Base-by-base conservation (phyloP, 1,140 invertebrate species). In the Glossosoma conforme region DNA sequence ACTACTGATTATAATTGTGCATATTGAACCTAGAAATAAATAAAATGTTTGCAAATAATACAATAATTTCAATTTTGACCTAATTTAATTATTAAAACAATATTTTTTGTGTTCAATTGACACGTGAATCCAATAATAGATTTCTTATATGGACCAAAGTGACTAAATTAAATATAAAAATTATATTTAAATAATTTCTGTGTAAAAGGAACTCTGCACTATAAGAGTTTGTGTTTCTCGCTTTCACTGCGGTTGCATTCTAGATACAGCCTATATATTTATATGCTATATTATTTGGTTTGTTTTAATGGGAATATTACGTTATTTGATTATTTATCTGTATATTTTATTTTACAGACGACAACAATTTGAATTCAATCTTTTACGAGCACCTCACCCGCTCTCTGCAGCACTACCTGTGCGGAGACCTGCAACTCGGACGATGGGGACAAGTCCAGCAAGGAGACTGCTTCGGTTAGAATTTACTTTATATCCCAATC, bases 381-480 rank as follows among this genome's bases (percentile, higher is more conserved):
- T 99, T 99, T 76, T 99, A 99, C 64, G 97, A 99, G 73, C 97
- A 99, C 70, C 73, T 99, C 13, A 98, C 96, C 0, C 82, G 94
- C 24, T 97, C 94, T 0, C 69, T 99, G 25, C 97, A 99, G 66
- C 91, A 96, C 69, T 95, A 91, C 41, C 74, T 99, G 1, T 97
- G 91, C 66, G 96, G 97, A 1, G 96, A 99, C 75, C 76, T 99
- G 14, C 80, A 87, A 44, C 69, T 98, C 56, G 95, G 94, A 32
- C 81, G 94, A 5, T 97, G 93, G 88, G 93, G 92, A 13, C 83
- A 84, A 40, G 91, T 93, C 0, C 84, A 86, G 42, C 93, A 97
- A 67, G 95, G 95, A 1, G 94, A 98, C 67, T 98, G 94, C 67
- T 99, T 98, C 70, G 77, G 78, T 80, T 60, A 67, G 57, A 3